These are phyloP conservation scores for Anthrax anthrax DNA, from an alignment of 2,888 invertebrate genomes.

Conservation along the genomic window DNA sequence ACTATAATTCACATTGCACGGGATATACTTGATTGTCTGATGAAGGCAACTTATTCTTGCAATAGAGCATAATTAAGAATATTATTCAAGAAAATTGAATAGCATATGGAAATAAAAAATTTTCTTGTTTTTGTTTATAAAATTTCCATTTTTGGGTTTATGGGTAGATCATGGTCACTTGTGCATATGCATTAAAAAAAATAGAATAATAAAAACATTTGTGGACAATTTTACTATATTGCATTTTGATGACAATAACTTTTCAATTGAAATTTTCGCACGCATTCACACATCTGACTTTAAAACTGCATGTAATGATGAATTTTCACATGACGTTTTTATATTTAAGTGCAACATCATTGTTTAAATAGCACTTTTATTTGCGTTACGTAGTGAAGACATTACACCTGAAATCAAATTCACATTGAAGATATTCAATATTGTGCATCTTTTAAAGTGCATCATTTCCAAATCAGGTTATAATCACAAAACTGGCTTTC, in stretches of 20 bases:
- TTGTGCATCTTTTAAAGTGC: not conserved
- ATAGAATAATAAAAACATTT: no score
- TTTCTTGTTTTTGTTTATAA: not conserved
- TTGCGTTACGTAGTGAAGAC: not conserved
- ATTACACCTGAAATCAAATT: not conserved
- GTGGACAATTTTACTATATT: no score
- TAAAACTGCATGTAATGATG: constrained; percentile 6
- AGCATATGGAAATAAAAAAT: not conserved
- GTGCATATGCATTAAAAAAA: not conserved
- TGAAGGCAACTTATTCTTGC: constrained; percentile 3
- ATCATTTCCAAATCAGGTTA: not conserved
- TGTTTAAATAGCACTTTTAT: no score
- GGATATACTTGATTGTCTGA: constrained; percentile 3
- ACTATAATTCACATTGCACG: not conserved
- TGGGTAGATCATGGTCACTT: not conserved
- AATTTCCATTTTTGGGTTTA: not conserved
- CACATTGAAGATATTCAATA: not conserved
- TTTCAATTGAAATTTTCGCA: not conserved
- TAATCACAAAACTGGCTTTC: not conserved
- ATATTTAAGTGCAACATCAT: not conserved
- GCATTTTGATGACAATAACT: not conserved
- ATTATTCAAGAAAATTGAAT: not conserved
- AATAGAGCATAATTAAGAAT: constrained; percentile 7
- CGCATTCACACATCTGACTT: not conserved
- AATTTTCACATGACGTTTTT: constrained; percentile 8